These are phyloP conservation scores for Leucoptera coffeella DNA, from an alignment of 2,888 invertebrate species.

Conservation along the genomic window DNA sequence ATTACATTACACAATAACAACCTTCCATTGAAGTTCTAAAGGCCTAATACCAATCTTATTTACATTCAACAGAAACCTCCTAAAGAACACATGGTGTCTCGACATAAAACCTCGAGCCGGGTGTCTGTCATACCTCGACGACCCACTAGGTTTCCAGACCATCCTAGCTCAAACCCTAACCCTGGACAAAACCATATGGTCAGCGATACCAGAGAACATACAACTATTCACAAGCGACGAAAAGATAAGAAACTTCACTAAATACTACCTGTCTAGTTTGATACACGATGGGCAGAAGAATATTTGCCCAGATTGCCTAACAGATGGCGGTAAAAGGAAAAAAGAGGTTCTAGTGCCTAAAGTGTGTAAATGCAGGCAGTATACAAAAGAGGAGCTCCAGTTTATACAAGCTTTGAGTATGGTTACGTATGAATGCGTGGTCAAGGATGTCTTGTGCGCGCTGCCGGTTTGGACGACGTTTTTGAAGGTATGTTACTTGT, in stretches of 20 bases:
- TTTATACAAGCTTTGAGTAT: slow-evolving; percentile 58
- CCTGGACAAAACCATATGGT: slow-evolving; percentile 66
- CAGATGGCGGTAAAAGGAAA: slow-evolving; percentile 9
- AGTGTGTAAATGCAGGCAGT: slow-evolving; percentile 20
- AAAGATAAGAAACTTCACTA: slow-evolving; percentile 62
- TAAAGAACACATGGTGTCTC: slow-evolving; percentile 63
- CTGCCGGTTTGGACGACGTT: slow-evolving; percentile 67
- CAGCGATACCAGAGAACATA: slow-evolving; percentile 59
- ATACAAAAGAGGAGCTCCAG: slow-evolving; percentile 33
- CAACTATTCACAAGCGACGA: slow-evolving; percentile 70
- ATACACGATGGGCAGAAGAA: slow-evolving; percentile 2
- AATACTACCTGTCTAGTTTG: slow-evolving; percentile 52
- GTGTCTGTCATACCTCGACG: slow-evolving; percentile 79
- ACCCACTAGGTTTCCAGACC: slow-evolving; percentile 75
- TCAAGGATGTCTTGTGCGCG: slow-evolving; percentile 71
- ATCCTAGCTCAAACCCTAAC: slow-evolving; percentile 76
- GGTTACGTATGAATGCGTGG: slow-evolving; percentile 74
- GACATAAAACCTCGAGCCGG: slow-evolving; percentile 88
- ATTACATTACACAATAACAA: no score
- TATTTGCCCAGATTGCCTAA: slow-evolving; percentile 12
- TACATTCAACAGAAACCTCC: slow-evolving; percentile 47
- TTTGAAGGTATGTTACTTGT: slow-evolving; percentile 59
- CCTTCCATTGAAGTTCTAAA: no score
- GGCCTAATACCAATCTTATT: slow-evolving; percentile 1
- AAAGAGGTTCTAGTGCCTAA: slow-evolving; percentile 13